Evolutionary conservation across 2,797 vertebrate species (phyloP).

Genomic region (Eulemur rubriventer): DNA sequence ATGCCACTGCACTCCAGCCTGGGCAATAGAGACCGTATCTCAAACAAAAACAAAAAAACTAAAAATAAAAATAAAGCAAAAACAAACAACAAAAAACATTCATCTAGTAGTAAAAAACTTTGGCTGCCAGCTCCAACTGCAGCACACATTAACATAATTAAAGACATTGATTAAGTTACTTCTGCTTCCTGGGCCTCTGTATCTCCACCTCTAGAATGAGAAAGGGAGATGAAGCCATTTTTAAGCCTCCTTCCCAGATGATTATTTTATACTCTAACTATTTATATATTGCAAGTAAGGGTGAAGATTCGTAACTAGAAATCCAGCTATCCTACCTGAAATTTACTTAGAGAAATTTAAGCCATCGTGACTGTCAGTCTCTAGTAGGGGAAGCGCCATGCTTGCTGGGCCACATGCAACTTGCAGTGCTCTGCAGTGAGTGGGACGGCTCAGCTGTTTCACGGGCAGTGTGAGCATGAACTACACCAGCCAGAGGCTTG

Average conservation of each 20-base stretch:
- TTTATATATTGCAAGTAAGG: not conserved
- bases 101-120: not conserved
- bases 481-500: not conserved
- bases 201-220: not conserved
- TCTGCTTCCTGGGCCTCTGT: not conserved
- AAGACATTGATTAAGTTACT: not conserved
- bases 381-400: rapidly evolving
- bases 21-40: not conserved
- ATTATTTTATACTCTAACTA: not conserved
- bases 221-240: not conserved
- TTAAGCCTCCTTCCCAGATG: not conserved
- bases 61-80: not conserved
- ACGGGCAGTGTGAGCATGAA: not conserved
- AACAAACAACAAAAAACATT: not conserved
- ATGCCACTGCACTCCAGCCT: not conserved
- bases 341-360: not conserved
- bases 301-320: not conserved
- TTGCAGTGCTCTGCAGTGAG: rapidly evolving
- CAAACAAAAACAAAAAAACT: not conserved
- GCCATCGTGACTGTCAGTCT: not conserved
- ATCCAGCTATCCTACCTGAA: not conserved
- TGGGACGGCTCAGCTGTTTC: not conserved
- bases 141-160: not conserved
- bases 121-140: not conserved
- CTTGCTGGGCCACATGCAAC: rapidly evolving